phyloP scores from a whole-genome alignment of 2,113 vertebrate species.

The Crotalus horridus region DNA sequence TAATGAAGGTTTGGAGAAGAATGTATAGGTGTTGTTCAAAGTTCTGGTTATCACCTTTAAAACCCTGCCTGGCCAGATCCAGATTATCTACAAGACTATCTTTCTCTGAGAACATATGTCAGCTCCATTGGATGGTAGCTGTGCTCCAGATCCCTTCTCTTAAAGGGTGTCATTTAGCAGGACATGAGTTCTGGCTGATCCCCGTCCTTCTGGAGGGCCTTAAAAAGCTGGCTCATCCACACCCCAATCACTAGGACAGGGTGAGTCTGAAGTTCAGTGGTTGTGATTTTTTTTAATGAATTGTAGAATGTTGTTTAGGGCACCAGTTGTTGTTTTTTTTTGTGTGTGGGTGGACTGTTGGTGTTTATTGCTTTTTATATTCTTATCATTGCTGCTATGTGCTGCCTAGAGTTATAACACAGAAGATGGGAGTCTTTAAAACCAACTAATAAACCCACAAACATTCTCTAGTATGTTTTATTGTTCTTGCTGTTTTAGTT shows the following conservation, averaged over 20 bases:
- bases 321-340: background rate
- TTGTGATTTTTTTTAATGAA: background rate
- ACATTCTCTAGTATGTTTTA: background rate
- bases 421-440: background rate
- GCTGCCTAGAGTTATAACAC: background rate
- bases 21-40: background rate
- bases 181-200: background rate
- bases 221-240: background rate
- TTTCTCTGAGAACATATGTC: background rate
- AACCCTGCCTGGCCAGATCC: background rate
- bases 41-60: background rate
- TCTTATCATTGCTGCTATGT: background rate
- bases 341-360: background rate
- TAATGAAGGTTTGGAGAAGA: background rate
- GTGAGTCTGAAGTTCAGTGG: background rate
- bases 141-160: background rate
- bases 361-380: background rate
- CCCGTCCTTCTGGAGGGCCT: background rate
- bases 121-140: background rate
- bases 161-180: background rate
- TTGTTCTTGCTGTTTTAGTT: background rate
- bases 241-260: background rate
- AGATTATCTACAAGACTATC: background rate
- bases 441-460: background rate
- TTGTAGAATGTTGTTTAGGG: background rate